A percentile compares a stretch with the other conserved stretches of the same genome.
Evolutionary conservation across 2,797 vertebrate genomes (phyloP).

Genomic region (Rhinophrynus dorsalis): DNA sequence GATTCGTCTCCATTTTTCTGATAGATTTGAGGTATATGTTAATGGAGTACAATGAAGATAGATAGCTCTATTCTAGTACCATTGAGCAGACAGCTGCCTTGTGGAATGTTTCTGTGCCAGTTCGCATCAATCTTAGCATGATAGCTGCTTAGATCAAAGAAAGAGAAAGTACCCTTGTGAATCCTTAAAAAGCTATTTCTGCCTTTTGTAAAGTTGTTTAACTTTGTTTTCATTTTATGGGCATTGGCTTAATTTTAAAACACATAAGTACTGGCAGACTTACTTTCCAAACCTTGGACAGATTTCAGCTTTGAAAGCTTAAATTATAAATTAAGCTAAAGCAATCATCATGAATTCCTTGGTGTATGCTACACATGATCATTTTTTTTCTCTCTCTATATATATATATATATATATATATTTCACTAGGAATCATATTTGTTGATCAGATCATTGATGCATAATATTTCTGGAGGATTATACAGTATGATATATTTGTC

Average conservation of each 20-base stretch:
- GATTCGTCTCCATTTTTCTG: conserved; percentile 59
- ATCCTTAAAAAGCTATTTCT: conserved; percentile 70
- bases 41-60: conserved; percentile 73
- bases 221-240: conserved; percentile 65
- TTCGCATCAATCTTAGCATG: conserved; percentile 66
- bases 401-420: too few species aligned
- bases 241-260: conserved; percentile 49
- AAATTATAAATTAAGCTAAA: conserved; percentile 47
- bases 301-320: conserved; percentile 49
- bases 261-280: conserved; percentile 42
- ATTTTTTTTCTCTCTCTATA: too few species aligned
- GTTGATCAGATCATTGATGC: too few species aligned
- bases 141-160: conserved; percentile 64
- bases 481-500: too few species aligned
- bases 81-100: conserved; percentile 55
- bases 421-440: too few species aligned
- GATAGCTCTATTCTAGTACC: conserved; percentile 66
- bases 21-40: conserved; percentile 68
- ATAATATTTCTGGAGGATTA: too few species aligned
- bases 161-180: conserved; percentile 61
- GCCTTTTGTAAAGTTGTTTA: conserved; percentile 62
- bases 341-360: conserved; percentile 25
- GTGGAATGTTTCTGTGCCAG: conserved; percentile 65
- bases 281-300: conserved; percentile 50
- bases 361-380: too few species aligned